Evolutionary conservation across 2,113 vertebrate genomes (phyloP), one percentile per base, ranked within the genome.

Genomic region (Nettapus auritus): DNA sequence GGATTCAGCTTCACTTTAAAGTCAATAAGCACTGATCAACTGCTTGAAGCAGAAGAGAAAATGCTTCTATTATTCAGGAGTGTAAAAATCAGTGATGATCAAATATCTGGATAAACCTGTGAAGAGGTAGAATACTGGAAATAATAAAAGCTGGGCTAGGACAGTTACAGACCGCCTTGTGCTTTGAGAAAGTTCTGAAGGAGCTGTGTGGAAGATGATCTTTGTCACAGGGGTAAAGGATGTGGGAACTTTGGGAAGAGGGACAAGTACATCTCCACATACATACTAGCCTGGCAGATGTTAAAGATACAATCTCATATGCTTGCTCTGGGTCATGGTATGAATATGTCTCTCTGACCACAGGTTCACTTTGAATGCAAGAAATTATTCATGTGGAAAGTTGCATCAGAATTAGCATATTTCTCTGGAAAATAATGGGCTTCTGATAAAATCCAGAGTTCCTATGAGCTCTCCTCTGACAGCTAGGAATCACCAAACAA

Each of bases 81-180:
- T 56, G 83, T 82, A 95, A 96, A 96, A 94, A 88, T 80, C 94
- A 96, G 67, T 52, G 64, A 86, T 40, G 71, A 93, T 73, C 77
- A 97, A 89, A 68, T 71, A 82, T 26, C 17, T 60, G 89, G 66
- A 81, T 40, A 76, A 84, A 90, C 34, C 53, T 83, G 17, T 12
- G 86, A 96, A 79, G 17, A 68, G 11, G 15, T 44, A 21, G 12
- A 77, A 88, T 34, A 53, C 23, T 78, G 34, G 9, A 68, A 82
- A 79, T 17, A 62, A 63, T 36, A 77, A 80, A 82, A 88, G 19
- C 4, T 36, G 57, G 36, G 23, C 23, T 71, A 53, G 28, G n/a
- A 34, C 21, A 52, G 5, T 53, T 6, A 2, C 13, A 78, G 4
- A 42, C 7, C 4, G 11, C 13, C 26, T 63, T 0, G 0, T n/a